Conservation (phyloP, 1,140 invertebrate species). For the Lucilia sericata region DNA sequence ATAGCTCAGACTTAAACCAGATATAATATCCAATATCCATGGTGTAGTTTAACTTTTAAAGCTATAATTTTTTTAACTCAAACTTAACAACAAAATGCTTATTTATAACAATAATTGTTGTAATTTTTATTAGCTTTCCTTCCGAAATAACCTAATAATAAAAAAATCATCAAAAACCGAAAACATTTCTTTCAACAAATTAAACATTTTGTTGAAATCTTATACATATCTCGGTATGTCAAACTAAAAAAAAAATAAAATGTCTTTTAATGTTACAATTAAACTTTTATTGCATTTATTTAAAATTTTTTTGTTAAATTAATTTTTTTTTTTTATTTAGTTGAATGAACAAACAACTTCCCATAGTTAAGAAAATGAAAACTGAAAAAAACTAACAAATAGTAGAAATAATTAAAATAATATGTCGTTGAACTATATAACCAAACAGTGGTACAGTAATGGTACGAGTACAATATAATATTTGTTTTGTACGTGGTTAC, state of each 20-base stretch:
- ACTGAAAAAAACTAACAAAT: background rate
- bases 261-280: background rate
- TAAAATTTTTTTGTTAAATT: background rate
- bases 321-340: no score
- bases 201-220: no score
- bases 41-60: no score
- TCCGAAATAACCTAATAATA: background rate
- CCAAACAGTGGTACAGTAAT: no score
- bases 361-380: background rate
- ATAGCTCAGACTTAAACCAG: no score
- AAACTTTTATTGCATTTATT: background rate
- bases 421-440: background rate
- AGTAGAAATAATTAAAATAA: background rate
- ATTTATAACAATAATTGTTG: background rate
- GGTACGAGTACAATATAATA: no score
- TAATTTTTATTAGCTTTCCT: conserved; percentile 21
- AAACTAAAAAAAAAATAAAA: background rate
- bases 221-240: no score
- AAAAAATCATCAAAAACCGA: background rate
- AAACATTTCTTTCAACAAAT: no score
- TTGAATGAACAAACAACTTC: background rate
- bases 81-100: background rate
- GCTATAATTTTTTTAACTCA: no score
- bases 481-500: no score
- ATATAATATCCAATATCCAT: no score